Conservation (phyloP, 92 coral and sea anemone genomes). For the Actinostola sp. region DNA sequence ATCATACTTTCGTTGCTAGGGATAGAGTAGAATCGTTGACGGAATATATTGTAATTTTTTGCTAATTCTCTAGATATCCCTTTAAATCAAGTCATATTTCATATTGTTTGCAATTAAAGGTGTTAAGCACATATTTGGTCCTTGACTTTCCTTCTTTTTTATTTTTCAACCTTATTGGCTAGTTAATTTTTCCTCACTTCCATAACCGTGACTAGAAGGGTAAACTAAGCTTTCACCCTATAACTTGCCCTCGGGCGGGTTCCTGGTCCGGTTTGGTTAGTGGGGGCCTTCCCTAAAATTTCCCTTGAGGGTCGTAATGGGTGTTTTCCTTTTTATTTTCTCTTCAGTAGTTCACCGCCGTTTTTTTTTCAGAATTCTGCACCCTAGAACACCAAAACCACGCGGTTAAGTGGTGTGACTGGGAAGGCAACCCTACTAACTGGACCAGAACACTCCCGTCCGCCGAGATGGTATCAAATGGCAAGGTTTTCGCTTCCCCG, state of each 20-base stretch:
- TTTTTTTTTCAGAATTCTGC: constrained; percentile 3
- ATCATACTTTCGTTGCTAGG: too few species aligned
- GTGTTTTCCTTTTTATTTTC: not conserved
- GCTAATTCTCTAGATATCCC: too few species aligned
- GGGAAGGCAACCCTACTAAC: not conserved
- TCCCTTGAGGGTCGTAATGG: not conserved
- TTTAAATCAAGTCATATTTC: too few species aligned
- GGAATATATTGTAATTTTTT: too few species aligned
- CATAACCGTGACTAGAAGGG: constrained; percentile 8
- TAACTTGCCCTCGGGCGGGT: constrained; percentile 32
- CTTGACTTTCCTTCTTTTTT: too few species aligned
- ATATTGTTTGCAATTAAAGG: too few species aligned
- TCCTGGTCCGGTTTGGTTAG: constrained; percentile 40
- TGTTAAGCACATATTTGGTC: too few species aligned
- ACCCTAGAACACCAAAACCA: not conserved
- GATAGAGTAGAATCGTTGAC: too few species aligned
- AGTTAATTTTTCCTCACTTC: not conserved
- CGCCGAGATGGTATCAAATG: constrained; percentile 16
- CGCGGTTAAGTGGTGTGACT: too few species aligned
- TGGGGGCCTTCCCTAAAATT: not conserved
- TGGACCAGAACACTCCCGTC: constrained; percentile 38
- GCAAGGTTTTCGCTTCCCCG: constrained; percentile 22
- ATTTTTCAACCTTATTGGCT: too few species aligned
- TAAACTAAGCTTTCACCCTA: not conserved
- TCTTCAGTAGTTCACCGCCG: not conserved